These are phyloP conservation scores for Drosophila tanythrix DNA, from an alignment of 2,888 invertebrate species.

Conservation along the genomic window DNA sequence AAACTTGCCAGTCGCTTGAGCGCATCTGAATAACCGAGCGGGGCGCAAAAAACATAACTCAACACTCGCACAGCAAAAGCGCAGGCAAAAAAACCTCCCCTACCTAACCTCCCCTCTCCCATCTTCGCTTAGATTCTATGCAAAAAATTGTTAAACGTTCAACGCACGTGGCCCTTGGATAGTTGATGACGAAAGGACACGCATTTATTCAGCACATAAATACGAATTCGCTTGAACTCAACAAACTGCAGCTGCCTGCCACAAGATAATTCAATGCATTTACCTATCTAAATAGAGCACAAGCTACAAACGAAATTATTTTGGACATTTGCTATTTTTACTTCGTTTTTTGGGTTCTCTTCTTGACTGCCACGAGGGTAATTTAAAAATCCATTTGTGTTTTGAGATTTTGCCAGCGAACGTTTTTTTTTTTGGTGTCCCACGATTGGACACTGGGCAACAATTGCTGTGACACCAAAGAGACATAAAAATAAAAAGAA, in stretches of 20 bases:
- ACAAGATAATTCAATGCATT: conserved; percentile 65
- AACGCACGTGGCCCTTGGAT: conserved; percentile 45
- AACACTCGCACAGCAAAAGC: conserved; percentile 58
- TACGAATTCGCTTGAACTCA: conserved; percentile 46
- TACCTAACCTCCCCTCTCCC: too few relatives aligned
- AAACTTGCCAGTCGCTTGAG: conserved; percentile 59
- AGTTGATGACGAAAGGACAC: conserved; percentile 47
- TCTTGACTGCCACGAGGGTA: conserved; percentile 67
- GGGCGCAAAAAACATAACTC: conserved; percentile 67
- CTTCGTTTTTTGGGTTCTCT: conserved; percentile 1
- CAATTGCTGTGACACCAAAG: conserved; percentile 68
- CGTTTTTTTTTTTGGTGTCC: conserved; percentile 18
- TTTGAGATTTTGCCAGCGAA: conserved; percentile 72
- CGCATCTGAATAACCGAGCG: conserved; percentile 64
- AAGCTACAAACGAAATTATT: conserved; percentile 32
- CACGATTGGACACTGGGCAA: conserved; percentile 59
- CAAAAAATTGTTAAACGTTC: conserved; percentile 59
- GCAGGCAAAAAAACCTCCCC: conserved; percentile 37
- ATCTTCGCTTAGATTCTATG: not conserved
- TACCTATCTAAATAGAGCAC: conserved; percentile 1
- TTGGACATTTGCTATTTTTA: conserved; percentile 1
- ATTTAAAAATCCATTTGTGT: conserved; percentile 80
- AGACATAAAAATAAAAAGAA: conserved; percentile 19
- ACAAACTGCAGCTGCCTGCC: conserved; percentile 57
- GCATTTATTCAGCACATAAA: conserved; percentile 29